phyloP scores from a whole-genome alignment of 2,797 vertebrate genomes.

The Notamacropus eugenii region DNA sequence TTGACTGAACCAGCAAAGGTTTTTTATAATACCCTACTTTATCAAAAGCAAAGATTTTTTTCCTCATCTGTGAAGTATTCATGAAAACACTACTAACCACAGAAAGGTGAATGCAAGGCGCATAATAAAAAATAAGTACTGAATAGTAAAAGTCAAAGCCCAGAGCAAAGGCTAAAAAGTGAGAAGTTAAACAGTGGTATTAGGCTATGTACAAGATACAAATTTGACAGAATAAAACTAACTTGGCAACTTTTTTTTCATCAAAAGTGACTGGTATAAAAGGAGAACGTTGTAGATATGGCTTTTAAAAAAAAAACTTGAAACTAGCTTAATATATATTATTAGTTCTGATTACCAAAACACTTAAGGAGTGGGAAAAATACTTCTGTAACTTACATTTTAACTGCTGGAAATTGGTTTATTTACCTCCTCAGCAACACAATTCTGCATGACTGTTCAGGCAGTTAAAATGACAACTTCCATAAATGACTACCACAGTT shows the following conservation, averaged over 20 bases:
- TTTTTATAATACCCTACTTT: slow-evolving; percentile 14
- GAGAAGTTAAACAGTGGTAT: slow-evolving; percentile 20
- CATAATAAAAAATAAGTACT: slow-evolving; percentile 21
- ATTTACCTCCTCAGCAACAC: slow-evolving; percentile 45
- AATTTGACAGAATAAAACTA: slow-evolving; percentile 41
- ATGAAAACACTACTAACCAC: slow-evolving; percentile 47
- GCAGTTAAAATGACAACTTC: slow-evolving; percentile 1
- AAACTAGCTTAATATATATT: slow-evolving; percentile 29
- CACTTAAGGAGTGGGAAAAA: neutral
- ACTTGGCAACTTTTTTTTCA: slow-evolving; percentile 9
- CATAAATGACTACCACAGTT: slow-evolving; percentile 20
- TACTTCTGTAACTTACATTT: neutral
- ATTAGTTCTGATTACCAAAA: neutral
- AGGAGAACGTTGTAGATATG: slow-evolving; percentile 21
- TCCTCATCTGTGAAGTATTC: slow-evolving; percentile 14
- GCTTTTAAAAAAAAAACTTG: slow-evolving; percentile 31
- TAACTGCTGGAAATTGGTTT: neutral
- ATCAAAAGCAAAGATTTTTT: slow-evolving; percentile 14
- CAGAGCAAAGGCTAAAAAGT: slow-evolving; percentile 29
- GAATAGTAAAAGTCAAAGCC: slow-evolving; percentile 38
- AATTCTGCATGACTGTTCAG: slow-evolving; percentile 35
- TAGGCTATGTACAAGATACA: neutral
- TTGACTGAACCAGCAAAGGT: neutral
- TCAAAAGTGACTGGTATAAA: neutral
- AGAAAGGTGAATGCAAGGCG: neutral